Conservation (phyloP, 2,888 invertebrate species). For the Drosophila pseudotakahashii region DNA sequence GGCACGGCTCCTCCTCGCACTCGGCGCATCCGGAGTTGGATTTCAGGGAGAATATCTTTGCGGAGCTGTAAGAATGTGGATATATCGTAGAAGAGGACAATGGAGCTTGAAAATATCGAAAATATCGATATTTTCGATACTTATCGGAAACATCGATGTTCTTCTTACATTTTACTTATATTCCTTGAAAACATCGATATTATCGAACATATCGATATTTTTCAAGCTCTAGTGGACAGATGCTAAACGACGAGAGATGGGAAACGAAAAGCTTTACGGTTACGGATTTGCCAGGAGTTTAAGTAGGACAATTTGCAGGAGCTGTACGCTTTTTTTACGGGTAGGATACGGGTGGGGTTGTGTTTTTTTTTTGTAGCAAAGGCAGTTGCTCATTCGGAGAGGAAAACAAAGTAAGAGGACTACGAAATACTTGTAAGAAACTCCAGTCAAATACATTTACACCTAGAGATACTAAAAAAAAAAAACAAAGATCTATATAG, state of each 20-base stretch:
- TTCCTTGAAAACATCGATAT: no score
- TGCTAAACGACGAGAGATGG: no score
- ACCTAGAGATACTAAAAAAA: constrained; percentile 9
- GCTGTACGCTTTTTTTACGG: constrained; percentile 12
- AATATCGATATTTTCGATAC: no score
- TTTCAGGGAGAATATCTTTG: constrained; percentile 84
- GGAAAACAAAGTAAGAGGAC: neutral
- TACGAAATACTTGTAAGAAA: neutral
- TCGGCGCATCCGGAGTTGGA: constrained; percentile 83
- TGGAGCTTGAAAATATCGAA: no score
- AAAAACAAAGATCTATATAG: neutral
- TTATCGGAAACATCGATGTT: no score
- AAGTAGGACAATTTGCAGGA: constrained; percentile 11
- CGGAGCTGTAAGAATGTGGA: constrained; percentile 77
- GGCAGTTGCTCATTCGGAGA: constrained; percentile 14
- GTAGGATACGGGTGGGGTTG: constrained; percentile 5
- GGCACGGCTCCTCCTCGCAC: constrained; percentile 78
- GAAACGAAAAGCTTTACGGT: constrained; percentile 49
- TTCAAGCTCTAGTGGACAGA: no score
- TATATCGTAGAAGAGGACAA: no score
- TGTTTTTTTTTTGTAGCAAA: neutral
- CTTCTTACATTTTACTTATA: no score
- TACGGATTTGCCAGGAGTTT: constrained; percentile 28
- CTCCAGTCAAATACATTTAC: neutral
- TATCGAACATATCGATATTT: no score